phyloP scores from a whole-genome alignment of 2,888 invertebrate species.

The Amphipyra tragopoginis region DNA sequence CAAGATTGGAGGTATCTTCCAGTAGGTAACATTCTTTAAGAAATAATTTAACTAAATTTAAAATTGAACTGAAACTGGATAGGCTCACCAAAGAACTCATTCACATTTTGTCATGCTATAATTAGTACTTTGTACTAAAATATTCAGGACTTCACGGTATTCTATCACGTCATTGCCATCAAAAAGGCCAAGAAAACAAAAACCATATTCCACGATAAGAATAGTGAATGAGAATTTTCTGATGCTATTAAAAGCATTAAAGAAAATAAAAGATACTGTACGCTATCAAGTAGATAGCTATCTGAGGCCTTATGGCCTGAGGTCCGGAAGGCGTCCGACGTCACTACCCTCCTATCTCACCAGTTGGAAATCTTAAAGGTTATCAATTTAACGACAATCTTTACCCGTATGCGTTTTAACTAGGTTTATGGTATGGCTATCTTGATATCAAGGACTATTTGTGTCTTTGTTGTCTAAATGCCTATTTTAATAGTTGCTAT shows the following conservation, averaged over 20 bases:
- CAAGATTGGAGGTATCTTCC: neutral
- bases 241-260: conserved; percentile 27
- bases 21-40: neutral
- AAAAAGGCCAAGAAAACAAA: conserved; percentile 31
- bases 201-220: conserved; percentile 15
- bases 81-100: too few relatives aligned
- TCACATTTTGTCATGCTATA: too few relatives aligned
- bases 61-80: too few relatives aligned
- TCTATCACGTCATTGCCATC: conserved; percentile 12
- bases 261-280: conserved; percentile 34
- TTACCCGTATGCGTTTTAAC: conserved; percentile 32
- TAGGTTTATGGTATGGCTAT: conserved; percentile 29
- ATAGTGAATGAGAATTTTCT: conserved; percentile 27
- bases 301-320: conserved; percentile 36
- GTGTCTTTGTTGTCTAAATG: conserved; percentile 45
- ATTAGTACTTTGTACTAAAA: neutral
- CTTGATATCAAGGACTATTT: conserved; percentile 25
- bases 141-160: neutral
- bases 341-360: conserved; percentile 32
- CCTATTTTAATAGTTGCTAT: conserved; percentile 23
- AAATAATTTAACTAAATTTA: too few relatives aligned
- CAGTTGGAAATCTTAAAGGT: conserved; percentile 43
- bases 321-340: conserved; percentile 37
- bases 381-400: conserved; percentile 49
- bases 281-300: conserved; percentile 43